phyloP scores from a whole-genome alignment of 2,797 vertebrate genomes.

The Intellagama lesueurii region DNA sequence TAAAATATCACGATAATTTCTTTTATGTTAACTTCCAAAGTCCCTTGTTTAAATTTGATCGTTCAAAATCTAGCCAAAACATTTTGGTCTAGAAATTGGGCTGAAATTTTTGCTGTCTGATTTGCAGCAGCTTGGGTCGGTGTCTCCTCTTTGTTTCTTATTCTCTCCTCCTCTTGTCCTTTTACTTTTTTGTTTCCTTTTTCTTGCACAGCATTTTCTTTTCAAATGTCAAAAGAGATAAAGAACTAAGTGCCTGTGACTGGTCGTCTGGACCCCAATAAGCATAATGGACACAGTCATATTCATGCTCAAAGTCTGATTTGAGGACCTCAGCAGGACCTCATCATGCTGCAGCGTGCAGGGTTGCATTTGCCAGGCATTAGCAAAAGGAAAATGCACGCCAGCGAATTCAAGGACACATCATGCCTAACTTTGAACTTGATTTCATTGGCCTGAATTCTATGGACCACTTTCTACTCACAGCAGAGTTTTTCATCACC shows the following conservation, averaged over 20 bases:
- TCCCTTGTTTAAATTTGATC: background rate
- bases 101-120: constrained; percentile 17
- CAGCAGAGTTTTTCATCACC: background rate
- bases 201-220: background rate
- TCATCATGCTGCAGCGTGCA: background rate
- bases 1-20: background rate
- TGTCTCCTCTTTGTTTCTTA: background rate
- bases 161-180: too few relatives aligned
- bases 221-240: background rate
- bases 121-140: constrained; percentile 9
- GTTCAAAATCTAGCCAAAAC: constrained; percentile 19
- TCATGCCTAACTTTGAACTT: background rate
- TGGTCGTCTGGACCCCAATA: background rate
- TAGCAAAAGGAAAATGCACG: background rate
- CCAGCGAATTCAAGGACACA: background rate
- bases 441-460: background rate
- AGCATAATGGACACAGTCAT: too few relatives aligned
- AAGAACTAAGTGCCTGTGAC: constrained; percentile 9
- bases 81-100: constrained; percentile 18
- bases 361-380: too few relatives aligned
- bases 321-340: background rate
- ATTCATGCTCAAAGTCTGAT: background rate
- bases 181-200: background rate
- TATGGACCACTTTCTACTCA: background rate
- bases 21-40: constrained; percentile 16